Base-by-base conservation (phyloP, 2,797 vertebrate genomes). In the Scolopax bukidnonensis region DNA sequence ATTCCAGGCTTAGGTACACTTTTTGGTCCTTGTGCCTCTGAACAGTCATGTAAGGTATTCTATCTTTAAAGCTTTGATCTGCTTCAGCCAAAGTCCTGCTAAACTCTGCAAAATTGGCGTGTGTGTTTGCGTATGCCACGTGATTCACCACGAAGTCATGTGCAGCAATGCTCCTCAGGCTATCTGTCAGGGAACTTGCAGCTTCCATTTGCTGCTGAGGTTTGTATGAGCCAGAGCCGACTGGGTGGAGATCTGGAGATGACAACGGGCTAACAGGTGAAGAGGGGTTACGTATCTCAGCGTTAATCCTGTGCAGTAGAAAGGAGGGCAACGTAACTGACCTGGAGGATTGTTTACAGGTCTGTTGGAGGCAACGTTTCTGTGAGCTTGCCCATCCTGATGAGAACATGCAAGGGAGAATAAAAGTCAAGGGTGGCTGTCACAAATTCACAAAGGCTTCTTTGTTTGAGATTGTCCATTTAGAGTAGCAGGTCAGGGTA, bases 91-190 rank as follows among this genome's bases (percentile, higher is more conserved):
- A 40, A 84, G 17, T 63, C 28, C 27, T 68, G 15, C 36, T 56
- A 30, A 88, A 57, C 40, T 64, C 38, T 51, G 56, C 23, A 32
- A 25, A 74, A 67, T 56, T 74, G 51, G n/a, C 10, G 1, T 19
- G 11, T 6, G 5, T 19, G 2, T 50, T 5, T 36, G 40, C 0
- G 1, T 51, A 16, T 64, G 69, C 32, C 32, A n/a, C 10, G 1
- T 69, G 65, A 36, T 68, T 73, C 54, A 17, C 65, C 41, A 4
- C 12, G 41, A 57, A 76, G 51, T 41, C 47, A 36, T 6, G 1
- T n/a, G 69, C n/a, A 36, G 40, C n/a, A 5, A 40, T 13, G 40
- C 45, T 70, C 5, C 47, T 70, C 16, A 33, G 53, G 63, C 32
- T 54, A 1, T 25, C 43, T 2, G 0, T 28, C 50, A 41, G 41